phyloP scores from a whole-genome alignment of 2,797 vertebrate species.

The Chiloscyllium punctatum region DNA sequence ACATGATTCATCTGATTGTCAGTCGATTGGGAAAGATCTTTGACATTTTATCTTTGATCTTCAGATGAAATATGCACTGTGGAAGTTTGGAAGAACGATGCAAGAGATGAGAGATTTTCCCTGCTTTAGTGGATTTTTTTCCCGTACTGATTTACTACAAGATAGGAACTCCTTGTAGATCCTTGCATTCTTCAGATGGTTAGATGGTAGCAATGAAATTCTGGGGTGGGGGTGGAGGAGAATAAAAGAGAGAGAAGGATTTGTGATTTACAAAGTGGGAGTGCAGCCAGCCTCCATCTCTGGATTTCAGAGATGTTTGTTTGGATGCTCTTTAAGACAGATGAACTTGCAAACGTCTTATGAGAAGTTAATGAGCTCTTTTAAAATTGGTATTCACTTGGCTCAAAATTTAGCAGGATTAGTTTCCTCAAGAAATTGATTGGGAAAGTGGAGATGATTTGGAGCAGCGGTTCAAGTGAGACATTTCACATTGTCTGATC shows the following conservation, averaged over 20 bases:
- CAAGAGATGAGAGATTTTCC: background rate
- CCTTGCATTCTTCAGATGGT: background rate
- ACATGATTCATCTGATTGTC: conserved; percentile 3
- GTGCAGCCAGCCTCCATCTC: too few relatives aligned
- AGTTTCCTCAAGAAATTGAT: background rate
- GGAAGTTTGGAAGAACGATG: background rate
- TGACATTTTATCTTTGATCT: background rate
- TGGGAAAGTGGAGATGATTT: background rate
- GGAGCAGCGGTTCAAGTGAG: background rate
- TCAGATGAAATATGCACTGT: background rate
- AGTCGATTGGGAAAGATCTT: background rate
- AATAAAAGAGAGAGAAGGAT: background rate
- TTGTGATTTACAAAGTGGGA: background rate
- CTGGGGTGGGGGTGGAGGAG: background rate
- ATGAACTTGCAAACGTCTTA: background rate
- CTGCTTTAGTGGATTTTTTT: background rate
- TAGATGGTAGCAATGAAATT: background rate
- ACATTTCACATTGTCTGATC: background rate
- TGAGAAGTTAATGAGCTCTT: background rate
- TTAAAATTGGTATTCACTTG: background rate
- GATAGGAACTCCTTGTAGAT: background rate
- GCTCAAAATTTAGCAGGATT: background rate
- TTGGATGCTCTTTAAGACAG: background rate
- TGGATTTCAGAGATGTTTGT: background rate
- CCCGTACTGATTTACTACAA: background rate